These are phyloP conservation scores for Oenanthe melanoleuca DNA, from an alignment of 2,113 vertebrate genomes.

Conservation along the genomic window DNA sequence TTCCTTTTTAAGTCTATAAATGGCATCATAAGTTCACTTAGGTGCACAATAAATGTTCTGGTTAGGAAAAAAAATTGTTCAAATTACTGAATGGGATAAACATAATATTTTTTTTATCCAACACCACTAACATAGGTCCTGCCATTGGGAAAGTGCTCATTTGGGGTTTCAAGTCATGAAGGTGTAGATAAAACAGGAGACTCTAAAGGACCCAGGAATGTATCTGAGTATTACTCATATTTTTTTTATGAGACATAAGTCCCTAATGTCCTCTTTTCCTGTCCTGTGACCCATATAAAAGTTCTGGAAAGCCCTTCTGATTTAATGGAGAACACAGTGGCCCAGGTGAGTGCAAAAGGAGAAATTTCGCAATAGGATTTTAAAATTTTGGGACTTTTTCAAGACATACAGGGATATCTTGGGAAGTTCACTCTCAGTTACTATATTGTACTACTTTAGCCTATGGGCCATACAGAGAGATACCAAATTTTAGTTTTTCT, in stretches of 20 bases:
- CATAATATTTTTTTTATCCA: background rate
- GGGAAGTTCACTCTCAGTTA: background rate
- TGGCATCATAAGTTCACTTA: slow-evolving; percentile 31
- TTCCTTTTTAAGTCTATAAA: slow-evolving; percentile 30
- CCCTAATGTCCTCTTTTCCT: background rate
- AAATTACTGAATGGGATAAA: background rate
- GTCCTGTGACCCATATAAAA: background rate
- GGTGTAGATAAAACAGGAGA: background rate
- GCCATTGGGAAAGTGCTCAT: background rate
- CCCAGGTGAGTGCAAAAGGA: background rate
- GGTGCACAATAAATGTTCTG: background rate
- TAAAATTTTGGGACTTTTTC: background rate
- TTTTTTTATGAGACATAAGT: background rate
- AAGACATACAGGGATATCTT: background rate
- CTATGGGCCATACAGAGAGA: background rate
- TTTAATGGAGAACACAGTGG: background rate
- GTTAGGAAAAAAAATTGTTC: background rate
- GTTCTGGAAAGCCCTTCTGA: background rate
- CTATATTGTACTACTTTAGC: background rate
- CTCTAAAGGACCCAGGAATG: background rate
- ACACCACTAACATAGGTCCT: background rate
- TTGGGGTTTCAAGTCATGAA: background rate
- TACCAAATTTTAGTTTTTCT: background rate
- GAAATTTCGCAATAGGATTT: background rate
- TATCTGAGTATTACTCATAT: background rate